phyloP scores from a whole-genome alignment of 2,113 vertebrate species.

The Anser brachyrhynchus region DNA sequence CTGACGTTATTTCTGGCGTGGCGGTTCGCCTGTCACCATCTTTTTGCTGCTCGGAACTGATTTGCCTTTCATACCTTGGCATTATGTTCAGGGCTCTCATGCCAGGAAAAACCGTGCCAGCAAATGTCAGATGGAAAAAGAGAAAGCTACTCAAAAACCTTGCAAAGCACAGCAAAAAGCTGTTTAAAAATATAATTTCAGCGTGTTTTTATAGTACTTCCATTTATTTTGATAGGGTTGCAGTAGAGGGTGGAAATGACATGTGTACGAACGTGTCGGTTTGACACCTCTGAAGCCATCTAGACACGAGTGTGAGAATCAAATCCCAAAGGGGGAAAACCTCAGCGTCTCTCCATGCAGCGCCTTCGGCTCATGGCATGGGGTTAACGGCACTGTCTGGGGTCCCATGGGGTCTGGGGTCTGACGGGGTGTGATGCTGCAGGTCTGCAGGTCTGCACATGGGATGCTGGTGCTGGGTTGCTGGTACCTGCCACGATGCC shows the following conservation, averaged over 20 bases:
- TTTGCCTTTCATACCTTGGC: background rate
- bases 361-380: background rate
- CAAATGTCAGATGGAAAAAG: slow-evolving; percentile 15
- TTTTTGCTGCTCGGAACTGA: background rate
- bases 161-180: background rate
- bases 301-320: background rate
- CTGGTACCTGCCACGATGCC: no score
- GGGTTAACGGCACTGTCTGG: background rate
- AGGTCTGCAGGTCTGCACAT: no score
- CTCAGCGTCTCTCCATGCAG: background rate
- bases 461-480: no score
- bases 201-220: background rate
- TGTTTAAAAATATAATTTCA: background rate
- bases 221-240: background rate
- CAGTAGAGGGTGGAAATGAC: background rate
- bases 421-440: no score
- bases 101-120: background rate
- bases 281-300: background rate
- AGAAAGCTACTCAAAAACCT: background rate
- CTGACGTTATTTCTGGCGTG: background rate
- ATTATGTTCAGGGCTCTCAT: background rate
- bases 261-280: background rate
- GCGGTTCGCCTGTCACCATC: background rate
- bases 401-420: no score
- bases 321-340: background rate